Percentiles rank a stretch among this genome's conserved stretches.
Conservation (phyloP, 2,888 invertebrate species). For the Caenorhabditis sulstoni region DNA sequence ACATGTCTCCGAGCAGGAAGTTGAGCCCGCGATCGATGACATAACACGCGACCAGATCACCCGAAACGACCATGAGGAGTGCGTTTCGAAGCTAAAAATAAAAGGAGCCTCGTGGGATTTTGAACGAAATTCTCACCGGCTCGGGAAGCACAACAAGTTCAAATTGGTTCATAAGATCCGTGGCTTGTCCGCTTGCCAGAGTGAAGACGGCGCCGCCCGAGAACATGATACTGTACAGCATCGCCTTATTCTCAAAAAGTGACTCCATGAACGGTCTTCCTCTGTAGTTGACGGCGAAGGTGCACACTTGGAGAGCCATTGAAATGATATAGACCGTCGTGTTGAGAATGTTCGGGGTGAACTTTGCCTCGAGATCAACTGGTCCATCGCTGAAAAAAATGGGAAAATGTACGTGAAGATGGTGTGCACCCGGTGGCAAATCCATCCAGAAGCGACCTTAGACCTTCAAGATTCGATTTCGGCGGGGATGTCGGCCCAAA, state of each 20-base stretch:
- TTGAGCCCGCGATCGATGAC: slow-evolving; percentile 85
- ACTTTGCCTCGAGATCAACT: slow-evolving; percentile 82
- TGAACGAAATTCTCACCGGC: slow-evolving; percentile 84
- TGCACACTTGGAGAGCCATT: slow-evolving; percentile 95
- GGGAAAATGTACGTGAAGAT: slow-evolving; percentile 51
- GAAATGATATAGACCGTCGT: slow-evolving; percentile 99
- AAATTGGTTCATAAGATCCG: slow-evolving; percentile 91
- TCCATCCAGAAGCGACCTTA: slow-evolving; percentile 61
- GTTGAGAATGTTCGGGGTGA: slow-evolving; percentile 94
- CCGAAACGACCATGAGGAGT: slow-evolving; percentile 88
- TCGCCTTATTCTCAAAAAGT: slow-evolving; percentile 90
- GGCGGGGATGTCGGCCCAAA: slow-evolving; percentile 62
- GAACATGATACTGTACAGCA: slow-evolving; percentile 91
- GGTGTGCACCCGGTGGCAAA: slow-evolving; percentile 58
- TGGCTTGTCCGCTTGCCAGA: slow-evolving; percentile 86
- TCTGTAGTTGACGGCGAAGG: slow-evolving; percentile 98
- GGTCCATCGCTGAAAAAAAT: slow-evolving; percentile 71
- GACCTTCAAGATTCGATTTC: slow-evolving; percentile 45
- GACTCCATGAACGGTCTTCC: slow-evolving; percentile 99
- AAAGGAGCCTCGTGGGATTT: not conserved
- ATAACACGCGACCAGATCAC: slow-evolving; percentile 91
- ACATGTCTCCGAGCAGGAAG: slow-evolving; percentile 74
- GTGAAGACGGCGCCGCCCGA: slow-evolving; percentile 90
- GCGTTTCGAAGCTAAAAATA: slow-evolving; percentile 89
- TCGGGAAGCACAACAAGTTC: slow-evolving; percentile 95